Evolutionary conservation across 2,113 vertebrate genomes (phyloP), one percentile per base, ranked within the genome.

Genomic region (Zootoca vivipara): DNA sequence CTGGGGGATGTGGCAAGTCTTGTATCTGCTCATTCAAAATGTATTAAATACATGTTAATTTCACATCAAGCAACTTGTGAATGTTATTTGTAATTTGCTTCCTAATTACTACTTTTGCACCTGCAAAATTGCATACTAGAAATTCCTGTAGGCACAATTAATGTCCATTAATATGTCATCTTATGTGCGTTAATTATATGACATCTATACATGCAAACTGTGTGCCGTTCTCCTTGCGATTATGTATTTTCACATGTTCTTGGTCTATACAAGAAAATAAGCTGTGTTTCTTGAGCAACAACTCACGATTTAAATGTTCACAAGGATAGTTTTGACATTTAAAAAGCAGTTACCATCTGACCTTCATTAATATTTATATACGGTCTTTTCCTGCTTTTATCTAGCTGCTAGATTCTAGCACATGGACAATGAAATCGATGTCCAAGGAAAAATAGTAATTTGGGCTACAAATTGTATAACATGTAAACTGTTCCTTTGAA

Each of bases 131-230:
- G 2, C 13, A 7, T 38, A 18, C 24, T n/a, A 75, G 72, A 58
- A 87, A 91, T 5, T 58, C 79, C 78, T 78, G 35, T 20, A 69
- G 42, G 3, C 58, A 79, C 20, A 1, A 0, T 84, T 89, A 58
- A 87, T 69, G 42, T n/a, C 30, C 88, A 90, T 83, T 62, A 58
- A 24, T 87, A 72, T 22, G 13, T 16, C 88, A 79, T 77, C 35
- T 42, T 35, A 15, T 75, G 0, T 91, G 87, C 87, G 73, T 93
- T 83, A 91, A 92, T 83, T 40, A 26, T 62, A 83, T 85, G 83
- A 73, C 72, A 85, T 74, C 12, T 40, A 9, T 26, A 72, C 4
- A 52, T 70, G 20, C 7, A 56, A 15, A 85, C 20, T 16, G 12
- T 85, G 77, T 86, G 65, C 67, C 72, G 67, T 16, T 62, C n/a